Base-by-base conservation (phyloP, 2,888 invertebrate genomes). In the Drosophila kanekoi region DNA sequence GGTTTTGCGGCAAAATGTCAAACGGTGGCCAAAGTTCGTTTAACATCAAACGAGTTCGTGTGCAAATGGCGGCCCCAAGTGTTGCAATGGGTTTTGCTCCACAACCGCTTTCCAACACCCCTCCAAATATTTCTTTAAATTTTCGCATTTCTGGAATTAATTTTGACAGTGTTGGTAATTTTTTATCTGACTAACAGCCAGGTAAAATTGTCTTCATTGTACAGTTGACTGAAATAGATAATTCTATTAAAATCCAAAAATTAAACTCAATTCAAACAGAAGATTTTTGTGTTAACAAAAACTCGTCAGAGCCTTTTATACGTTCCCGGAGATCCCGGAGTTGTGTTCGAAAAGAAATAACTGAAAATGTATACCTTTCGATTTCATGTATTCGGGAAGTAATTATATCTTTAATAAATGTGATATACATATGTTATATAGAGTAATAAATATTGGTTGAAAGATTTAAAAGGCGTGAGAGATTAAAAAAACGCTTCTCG, bases 1-100 rank as follows among this genome's bases (percentile, higher is more conserved):
- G 70, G 61, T 57, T 67, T 82, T 87, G 87, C 82, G 89, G 87
- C 75, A 79, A 87, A 87, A 87, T 89, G 86, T 84, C 86, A 87
- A 87, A 87, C 81, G 79, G 77, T 74, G 89, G 85, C 76, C 83
- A 84, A 87, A 87, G 81, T 81, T 81, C 77, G 72, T 74, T 79
- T 79, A 66, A 70, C 79, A 64, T 77, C 64, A 79, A 80, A 60
- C 67, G 65, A 68, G 77, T 78, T 81, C 70, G 72, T 76, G 81
- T 82, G 82, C 87, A 80, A 86, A 82, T 83, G 77, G 87, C 78
- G 60, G 69, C 58, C 74, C 62, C 77, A 69, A 64, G 61, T 64
- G 75, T 59, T 81, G 74, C 57, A 28, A 45, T 13, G 38, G 60
- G 38, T 49, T 44, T 16, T 18, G 11, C 8, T 14, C 33, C 35